Base-by-base conservation (phyloP, 2,797 vertebrate species). In the Columba guinea region DNA sequence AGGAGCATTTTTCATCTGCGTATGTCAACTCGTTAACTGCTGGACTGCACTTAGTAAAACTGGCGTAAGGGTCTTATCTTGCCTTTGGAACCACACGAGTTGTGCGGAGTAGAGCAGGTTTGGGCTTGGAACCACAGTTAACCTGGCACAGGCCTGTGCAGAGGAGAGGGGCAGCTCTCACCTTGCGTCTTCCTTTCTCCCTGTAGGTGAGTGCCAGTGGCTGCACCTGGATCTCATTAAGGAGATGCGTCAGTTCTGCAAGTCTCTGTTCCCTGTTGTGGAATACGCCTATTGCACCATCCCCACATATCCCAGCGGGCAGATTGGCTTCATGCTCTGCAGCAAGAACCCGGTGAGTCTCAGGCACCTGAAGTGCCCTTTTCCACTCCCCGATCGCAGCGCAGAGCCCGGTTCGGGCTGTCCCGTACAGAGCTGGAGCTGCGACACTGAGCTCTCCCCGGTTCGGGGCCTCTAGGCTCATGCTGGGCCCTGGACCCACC, bases 301-400 rank as follows among this genome's bases (percentile, higher is more conserved):
- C 97, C 99, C 99, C 67, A 99, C 99, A 0, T 99, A 99, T 85
- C 99, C 99, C 89, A 99, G 99, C 3, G 99, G 99, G 70, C 99
- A 99, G 98, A 99, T 99, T 19, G 99, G 99, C 96, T 99, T 99
- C 98, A 99, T 99, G 99, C 98, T 99, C 63, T 99, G 99, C 98
- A 99, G 99, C 98, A 99, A 99, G 98, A 99, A 99, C 91, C 96
- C 98, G 4, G 99, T 99, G 96, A 98, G 99, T 97, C 27, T 14
- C 83, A 59, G 52, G 30, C 93, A 68, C 81, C n/a, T 23, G n/a
- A 39, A 3, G 69, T 51, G 78, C 85, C 18, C 39, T 63, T 58
- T 48, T 9, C 27, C 24, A 1, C 49, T 52, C n/a, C 19, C 19
- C 77, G 12, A 17, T 4, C 69, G 41, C 16, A 18, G 55, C 2